Conservation (phyloP, 2,888 invertebrate genomes). For the Andrena marginata region DNA sequence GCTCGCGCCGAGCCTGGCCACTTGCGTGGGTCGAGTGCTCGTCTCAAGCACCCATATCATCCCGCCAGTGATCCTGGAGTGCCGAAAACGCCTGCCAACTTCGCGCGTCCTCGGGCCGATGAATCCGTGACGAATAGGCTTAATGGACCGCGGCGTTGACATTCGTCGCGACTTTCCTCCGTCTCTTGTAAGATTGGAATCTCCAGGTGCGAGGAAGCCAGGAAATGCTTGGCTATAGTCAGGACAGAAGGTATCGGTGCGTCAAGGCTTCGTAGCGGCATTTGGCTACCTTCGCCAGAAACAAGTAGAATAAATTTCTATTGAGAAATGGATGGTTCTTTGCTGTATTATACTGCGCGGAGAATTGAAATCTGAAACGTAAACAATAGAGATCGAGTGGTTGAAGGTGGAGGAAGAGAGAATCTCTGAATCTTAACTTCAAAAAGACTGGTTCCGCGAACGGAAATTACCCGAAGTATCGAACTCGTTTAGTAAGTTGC, state of each 20-base stretch:
- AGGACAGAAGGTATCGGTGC: too few relatives aligned
- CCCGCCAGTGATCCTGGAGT: constrained; percentile 52
- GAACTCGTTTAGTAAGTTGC: constrained; percentile 15
- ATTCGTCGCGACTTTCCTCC: background rate
- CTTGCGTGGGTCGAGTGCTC: constrained; percentile 62
- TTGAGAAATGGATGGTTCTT: too few relatives aligned
- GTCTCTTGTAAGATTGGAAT: background rate
- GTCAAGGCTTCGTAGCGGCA: too few relatives aligned
- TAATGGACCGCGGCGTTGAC: background rate
- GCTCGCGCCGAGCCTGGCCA: constrained; percentile 56
- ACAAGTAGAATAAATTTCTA: too few relatives aligned
- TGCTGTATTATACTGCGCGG: too few relatives aligned
- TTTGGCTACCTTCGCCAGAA: too few relatives aligned
- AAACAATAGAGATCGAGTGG: too few relatives aligned
- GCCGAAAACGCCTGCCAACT: constrained; percentile 40
- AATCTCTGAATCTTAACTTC: constrained; percentile 1
- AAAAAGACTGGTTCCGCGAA: background rate
- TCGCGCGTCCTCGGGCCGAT: constrained; percentile 10
- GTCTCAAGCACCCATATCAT: constrained; percentile 65
- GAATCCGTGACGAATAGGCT: constrained; percentile 2
- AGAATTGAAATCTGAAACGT: too few relatives aligned
- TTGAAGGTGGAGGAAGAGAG: background rate
- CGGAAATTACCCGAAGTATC: constrained; percentile 7
- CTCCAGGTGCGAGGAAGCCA: too few relatives aligned
- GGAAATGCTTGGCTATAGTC: too few relatives aligned